phyloP scores from a whole-genome alignment of 1,140 invertebrate species.

The Brachionus rubens region DNA sequence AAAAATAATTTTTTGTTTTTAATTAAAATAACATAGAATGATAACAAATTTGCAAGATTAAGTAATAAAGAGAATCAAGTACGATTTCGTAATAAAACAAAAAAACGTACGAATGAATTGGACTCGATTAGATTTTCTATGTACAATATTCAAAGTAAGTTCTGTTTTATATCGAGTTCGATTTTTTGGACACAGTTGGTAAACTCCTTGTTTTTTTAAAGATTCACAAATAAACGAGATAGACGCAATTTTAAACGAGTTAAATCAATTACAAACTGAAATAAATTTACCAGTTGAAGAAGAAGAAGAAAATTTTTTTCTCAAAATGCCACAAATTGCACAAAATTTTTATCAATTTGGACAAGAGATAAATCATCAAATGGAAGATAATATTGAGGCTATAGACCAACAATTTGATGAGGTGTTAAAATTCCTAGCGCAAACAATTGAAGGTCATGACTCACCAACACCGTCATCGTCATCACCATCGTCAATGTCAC shows the following conservation, averaged over 20 bases:
- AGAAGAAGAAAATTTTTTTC: not conserved
- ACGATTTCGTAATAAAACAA: conserved; percentile 16
- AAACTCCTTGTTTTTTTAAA: too few relatives aligned
- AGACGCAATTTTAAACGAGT: conserved; percentile 39
- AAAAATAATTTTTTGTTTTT: not conserved
- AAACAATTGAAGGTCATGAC: conserved; percentile 25
- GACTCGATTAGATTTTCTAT: conserved; percentile 46
- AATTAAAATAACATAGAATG: conserved; percentile 33
- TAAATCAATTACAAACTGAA: conserved; percentile 44
- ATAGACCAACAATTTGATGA: conserved; percentile 45
- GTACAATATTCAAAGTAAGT: conserved; percentile 46
- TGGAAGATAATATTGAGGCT: not conserved
- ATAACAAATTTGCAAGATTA: conserved; percentile 17
- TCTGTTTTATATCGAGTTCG: too few relatives aligned
- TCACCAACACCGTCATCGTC: not conserved
- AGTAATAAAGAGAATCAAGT: conserved; percentile 32
- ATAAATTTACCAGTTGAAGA: not conserved
- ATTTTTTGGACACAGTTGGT: too few relatives aligned
- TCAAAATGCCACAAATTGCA: conserved; percentile 3
- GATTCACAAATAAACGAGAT: conserved; percentile 46
- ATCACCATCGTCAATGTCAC: conserved; percentile 11
- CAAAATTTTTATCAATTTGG: conserved; percentile 12
- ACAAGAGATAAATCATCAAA: not conserved
- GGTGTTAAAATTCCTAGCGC: conserved; percentile 40
- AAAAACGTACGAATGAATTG: conserved; percentile 32